Conservation (phyloP, 2,113 vertebrate genomes). For the Istiophorus platypterus region DNA sequence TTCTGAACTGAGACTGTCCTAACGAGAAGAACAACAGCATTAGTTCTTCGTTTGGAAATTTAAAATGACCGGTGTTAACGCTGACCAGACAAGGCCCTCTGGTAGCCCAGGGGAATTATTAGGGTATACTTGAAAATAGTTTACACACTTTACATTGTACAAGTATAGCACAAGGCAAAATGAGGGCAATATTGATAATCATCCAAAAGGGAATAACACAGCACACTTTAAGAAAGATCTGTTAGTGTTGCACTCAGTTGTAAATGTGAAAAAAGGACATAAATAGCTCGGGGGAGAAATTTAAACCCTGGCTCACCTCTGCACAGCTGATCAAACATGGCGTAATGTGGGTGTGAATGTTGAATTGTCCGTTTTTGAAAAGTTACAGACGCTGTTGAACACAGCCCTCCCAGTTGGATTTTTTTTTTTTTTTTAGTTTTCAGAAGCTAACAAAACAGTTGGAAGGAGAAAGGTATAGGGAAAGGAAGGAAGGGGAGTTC, state of each 20-base stretch:
- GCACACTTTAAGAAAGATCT: too few species aligned
- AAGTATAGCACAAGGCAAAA: background rate
- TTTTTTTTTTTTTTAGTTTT: background rate
- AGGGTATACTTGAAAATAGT: background rate
- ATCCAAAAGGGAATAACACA: too few species aligned
- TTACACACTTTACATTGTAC: background rate
- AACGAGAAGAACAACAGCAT: background rate
- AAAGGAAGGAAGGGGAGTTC: background rate
- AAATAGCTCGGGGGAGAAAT: too few species aligned
- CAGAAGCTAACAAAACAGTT: background rate
- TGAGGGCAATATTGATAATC: too few species aligned
- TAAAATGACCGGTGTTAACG: background rate
- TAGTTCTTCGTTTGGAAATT: background rate
- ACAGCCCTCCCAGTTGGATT: background rate
- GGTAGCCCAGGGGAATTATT: background rate
- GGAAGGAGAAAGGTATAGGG: background rate
- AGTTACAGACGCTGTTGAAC: too few species aligned
- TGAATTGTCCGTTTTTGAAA: background rate
- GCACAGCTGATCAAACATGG: too few species aligned
- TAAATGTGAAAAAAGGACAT: too few species aligned
- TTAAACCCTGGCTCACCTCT: too few species aligned
- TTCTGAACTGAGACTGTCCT: slow-evolving; percentile 2
- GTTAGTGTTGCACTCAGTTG: too few species aligned
- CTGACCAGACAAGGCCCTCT: background rate
- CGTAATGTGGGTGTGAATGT: background rate